A percentile compares a stretch with the other conserved stretches of the same genome.
phyloP scores from a whole-genome alignment of 1,140 invertebrate species.

The Scaptomyza montana region DNA sequence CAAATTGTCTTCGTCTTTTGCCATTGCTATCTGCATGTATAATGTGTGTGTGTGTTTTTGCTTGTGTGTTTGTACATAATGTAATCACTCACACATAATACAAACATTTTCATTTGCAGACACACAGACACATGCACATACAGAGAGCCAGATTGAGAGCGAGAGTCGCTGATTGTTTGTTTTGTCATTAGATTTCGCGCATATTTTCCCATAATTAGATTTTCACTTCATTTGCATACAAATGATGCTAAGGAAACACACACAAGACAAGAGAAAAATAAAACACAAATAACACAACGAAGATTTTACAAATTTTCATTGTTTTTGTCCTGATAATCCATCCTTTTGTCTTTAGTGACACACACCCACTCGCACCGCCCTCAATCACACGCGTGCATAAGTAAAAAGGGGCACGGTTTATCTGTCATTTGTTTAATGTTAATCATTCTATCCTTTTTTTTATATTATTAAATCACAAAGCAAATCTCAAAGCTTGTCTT shows the following conservation, averaged over 20 bases:
- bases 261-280: conserved; percentile 17
- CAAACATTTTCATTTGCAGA: conserved; percentile 21
- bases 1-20: conserved; percentile 69
- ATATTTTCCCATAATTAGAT: conserved; percentile 74
- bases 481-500: no score
- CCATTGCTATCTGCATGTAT: no score
- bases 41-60: conserved; percentile 1
- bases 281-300: conserved; percentile 5
- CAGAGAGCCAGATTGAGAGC: not conserved
- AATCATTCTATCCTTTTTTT: not conserved
- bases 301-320: conserved; percentile 37
- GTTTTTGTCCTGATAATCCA: conserved; percentile 20
- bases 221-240: conserved; percentile 78
- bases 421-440: conserved; percentile 7
- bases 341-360: not conserved
- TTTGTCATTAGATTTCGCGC: conserved; percentile 68
- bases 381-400: conserved; percentile 44
- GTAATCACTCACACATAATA: conserved; percentile 70
- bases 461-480: no score
- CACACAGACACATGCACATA: conserved; percentile 9
- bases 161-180: conserved; percentile 57
- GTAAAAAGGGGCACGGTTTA: conserved; percentile 31
- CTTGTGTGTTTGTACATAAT: conserved; percentile 55
- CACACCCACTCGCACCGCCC: no score
- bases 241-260: conserved; percentile 46